Base-by-base conservation (phyloP, 2,797 vertebrate genomes). In the Selene dorsalis region DNA sequence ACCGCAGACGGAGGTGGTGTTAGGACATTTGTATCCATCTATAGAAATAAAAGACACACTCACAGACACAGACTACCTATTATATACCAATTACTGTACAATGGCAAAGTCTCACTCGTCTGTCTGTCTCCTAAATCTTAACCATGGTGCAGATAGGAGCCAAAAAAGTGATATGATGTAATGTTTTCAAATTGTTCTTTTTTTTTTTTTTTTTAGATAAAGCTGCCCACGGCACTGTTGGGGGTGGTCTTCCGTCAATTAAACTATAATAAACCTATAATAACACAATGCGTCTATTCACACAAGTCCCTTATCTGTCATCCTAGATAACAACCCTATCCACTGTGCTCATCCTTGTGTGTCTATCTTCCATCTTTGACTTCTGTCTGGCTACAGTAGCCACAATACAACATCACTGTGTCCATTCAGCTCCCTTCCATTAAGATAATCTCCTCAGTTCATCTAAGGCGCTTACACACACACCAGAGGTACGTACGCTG, bases 251-350 rank as follows among this genome's bases (percentile, higher is more conserved):
- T 59, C 4, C 48, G 62, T 35, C 9, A 20, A 58, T 73, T 66
- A 63, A 57, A 38, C 48, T 56, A n/a, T 17, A 64, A 53, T 48
- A 50, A 63, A 59, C 38, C 48, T 56, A 28, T 17, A 64, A 53
- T 48, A 50, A 71, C 70, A 90, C 76, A 90, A 78, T 71, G 68
- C 80, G 59, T 81, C 73, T 38, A 78, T 88, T 87, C 88, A 86
- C 63, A 62, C 28, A 28, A 22, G 52, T 50, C 35, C n/a, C 72
- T 82, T 78, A 88, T 84, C 79, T 75, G 72, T 39, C 47, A 18
- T 41, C 56, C 47, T 48, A 18, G 75, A 83, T 78, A 77, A 81
- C 30, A 1, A n/a, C 22, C 5, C 7, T 57, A 24, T 80, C 38
- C 43, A 28, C 52, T 65, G 58, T 72, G 73, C 47, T 82, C 76